Conservation (phyloP, 1,140 invertebrate species). For the Drosophila erecta region DNA sequence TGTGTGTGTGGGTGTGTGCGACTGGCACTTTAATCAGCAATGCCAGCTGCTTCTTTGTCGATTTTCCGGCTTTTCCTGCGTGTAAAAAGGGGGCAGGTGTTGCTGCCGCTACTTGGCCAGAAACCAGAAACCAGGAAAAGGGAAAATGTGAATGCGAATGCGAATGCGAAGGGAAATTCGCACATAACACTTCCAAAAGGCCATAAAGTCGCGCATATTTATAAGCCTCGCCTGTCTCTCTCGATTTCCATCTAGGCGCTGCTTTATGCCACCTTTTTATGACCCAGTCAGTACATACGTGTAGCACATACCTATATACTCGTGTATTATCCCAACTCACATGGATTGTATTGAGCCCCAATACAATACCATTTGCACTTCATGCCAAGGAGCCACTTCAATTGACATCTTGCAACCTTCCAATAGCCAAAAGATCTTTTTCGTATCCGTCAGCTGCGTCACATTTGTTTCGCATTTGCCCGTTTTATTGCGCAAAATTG, state of each 20-base stretch:
- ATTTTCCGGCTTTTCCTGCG: conserved; percentile 6
- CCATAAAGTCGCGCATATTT: conserved; percentile 61
- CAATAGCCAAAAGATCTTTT: conserved; percentile 10
- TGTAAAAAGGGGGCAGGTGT: conserved; percentile 3
- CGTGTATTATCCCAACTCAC: neutral
- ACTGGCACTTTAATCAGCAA: conserved; percentile 63
- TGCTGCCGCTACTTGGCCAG: conserved; percentile 3
- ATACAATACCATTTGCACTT: conserved; percentile 25
- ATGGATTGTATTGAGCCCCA: neutral
- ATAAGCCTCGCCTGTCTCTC: conserved; percentile 37
- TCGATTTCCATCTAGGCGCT: conserved; percentile 44
- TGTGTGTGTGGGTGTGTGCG: conserved; percentile 11
- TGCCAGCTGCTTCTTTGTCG: conserved; percentile 43
- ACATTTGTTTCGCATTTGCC: conserved; percentile 61
- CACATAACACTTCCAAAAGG: conserved; percentile 45
- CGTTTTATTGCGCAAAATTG: conserved; percentile 66
- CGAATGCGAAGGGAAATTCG: conserved; percentile 4
- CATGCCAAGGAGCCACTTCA: conserved; percentile 16
- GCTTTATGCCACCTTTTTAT: conserved; percentile 48
- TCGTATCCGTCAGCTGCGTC: conserved; percentile 44
- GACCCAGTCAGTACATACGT: conserved; percentile 9
- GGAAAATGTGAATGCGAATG: conserved; percentile 3
- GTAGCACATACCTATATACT: neutral
- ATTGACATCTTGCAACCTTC: conserved; percentile 17
- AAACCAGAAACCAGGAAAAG: neutral